phyloP scores from a whole-genome alignment of 2,797 vertebrate species.

The Scyliorhinus canicula region DNA sequence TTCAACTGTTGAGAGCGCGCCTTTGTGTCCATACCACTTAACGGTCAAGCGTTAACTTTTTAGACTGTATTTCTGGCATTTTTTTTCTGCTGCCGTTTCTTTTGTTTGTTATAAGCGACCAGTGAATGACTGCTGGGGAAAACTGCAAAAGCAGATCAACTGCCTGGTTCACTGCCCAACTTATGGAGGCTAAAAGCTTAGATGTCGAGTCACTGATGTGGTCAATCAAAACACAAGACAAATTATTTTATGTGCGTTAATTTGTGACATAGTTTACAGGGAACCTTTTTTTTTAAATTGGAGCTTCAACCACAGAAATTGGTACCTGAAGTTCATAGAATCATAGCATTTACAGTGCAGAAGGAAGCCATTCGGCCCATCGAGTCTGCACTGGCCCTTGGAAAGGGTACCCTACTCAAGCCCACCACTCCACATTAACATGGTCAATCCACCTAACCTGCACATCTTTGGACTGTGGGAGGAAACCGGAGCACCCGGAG shows the following conservation, averaged over 20 bases:
- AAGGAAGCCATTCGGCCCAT: too few species aligned
- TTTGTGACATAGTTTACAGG: neutral
- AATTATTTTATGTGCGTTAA: neutral
- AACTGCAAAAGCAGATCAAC: neutral
- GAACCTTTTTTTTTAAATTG: neutral
- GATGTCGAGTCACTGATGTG: neutral
- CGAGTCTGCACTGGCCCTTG: too few species aligned
- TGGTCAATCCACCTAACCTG: too few species aligned
- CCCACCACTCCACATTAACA: too few species aligned
- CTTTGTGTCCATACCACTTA: neutral
- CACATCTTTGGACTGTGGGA: too few species aligned
- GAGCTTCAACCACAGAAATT: neutral
- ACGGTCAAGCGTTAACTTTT: neutral
- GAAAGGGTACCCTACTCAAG: too few species aligned
- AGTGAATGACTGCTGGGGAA: neutral
- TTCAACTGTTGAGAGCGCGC: neutral
- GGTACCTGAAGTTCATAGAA: too few species aligned
- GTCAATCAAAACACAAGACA: neutral
- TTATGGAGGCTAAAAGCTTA: neutral
- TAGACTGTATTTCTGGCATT: neutral
- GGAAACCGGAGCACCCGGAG: too few species aligned
- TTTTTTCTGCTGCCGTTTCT: neutral
- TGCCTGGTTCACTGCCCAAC: neutral
- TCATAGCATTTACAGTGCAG: too few species aligned
- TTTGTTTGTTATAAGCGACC: neutral